A percentile compares a stretch with the other conserved stretches of the same genome.
These are phyloP conservation scores for Venustaconcha ellipsiformis DNA, from an alignment of 1,140 invertebrate genomes.

Conservation along the genomic window DNA sequence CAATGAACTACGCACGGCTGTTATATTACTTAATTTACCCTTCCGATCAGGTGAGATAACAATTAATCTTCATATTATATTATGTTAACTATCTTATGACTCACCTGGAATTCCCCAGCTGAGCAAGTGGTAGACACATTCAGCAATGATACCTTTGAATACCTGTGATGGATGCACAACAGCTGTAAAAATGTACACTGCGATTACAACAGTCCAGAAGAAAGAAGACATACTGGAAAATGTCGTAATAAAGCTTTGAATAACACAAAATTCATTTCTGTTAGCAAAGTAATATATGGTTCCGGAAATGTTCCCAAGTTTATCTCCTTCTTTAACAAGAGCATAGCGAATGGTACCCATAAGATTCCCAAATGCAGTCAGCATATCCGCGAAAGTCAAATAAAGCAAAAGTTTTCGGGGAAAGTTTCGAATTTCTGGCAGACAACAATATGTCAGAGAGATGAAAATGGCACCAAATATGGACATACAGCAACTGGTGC, in stretches of 20 bases:
- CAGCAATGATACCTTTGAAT: background rate
- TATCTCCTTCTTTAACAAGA: background rate
- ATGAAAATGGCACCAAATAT: slow-evolving; percentile 22
- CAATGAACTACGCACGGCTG: too few species aligned
- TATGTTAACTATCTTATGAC: background rate
- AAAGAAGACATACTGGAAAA: slow-evolving; percentile 33
- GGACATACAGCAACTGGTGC: slow-evolving; percentile 11
- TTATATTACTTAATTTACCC: too few species aligned
- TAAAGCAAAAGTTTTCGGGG: slow-evolving; percentile 14
- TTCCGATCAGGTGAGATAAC: too few species aligned
- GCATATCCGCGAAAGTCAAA: slow-evolving; percentile 14
- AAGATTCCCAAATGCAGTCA: slow-evolving; percentile 18
- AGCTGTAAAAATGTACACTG: slow-evolving; percentile 19
- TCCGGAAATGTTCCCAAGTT: background rate
- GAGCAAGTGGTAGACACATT: slow-evolving; percentile 13
- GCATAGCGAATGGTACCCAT: slow-evolving; percentile 19
- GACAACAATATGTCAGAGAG: slow-evolving; percentile 1
- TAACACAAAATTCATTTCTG: slow-evolving; percentile 5
- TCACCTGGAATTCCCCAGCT: slow-evolving; percentile 35
- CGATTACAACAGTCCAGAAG: slow-evolving; percentile 33
- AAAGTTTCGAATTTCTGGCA: slow-evolving; percentile 11
- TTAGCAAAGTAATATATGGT: background rate
- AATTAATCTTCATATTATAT: too few species aligned
- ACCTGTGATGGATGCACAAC: slow-evolving; percentile 1
- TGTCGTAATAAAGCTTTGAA: slow-evolving; percentile 32